These are phyloP conservation scores for Aramus guarauna DNA, from an alignment of 2,113 vertebrate species.

Conservation along the genomic window DNA sequence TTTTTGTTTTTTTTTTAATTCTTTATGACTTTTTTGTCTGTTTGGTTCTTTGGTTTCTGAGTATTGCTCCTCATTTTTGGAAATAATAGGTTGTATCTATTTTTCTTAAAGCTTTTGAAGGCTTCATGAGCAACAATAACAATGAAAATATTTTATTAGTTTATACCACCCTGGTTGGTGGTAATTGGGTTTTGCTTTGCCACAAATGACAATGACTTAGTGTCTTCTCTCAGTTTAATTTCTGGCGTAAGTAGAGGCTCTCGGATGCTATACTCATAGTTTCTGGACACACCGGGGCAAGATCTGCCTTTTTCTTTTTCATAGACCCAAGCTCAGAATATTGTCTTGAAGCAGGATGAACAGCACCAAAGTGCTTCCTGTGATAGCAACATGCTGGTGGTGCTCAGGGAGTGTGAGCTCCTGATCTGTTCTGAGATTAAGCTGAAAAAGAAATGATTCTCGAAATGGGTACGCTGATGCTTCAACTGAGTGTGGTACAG, in stretches of 20 bases:
- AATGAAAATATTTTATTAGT: background rate
- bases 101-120: background rate
- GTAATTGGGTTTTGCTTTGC: background rate
- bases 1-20: background rate
- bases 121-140: background rate
- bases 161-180: background rate
- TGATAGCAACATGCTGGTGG: background rate
- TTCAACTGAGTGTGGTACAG: background rate
- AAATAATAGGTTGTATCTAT: background rate
- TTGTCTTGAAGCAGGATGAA: background rate
- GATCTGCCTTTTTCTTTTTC: background rate
- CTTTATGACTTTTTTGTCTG: background rate
- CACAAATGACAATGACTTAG: background rate
- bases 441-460: background rate
- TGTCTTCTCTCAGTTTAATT: background rate
- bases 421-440: background rate
- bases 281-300: background rate
- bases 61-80: background rate
- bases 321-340: background rate
- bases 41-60: background rate
- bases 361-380: background rate
- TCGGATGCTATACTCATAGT: rapidly evolving
- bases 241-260: background rate
- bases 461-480: background rate
- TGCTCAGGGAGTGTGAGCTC: background rate